Conservation (phyloP, 2,797 vertebrate species). For the Spheniscus humboldti region DNA sequence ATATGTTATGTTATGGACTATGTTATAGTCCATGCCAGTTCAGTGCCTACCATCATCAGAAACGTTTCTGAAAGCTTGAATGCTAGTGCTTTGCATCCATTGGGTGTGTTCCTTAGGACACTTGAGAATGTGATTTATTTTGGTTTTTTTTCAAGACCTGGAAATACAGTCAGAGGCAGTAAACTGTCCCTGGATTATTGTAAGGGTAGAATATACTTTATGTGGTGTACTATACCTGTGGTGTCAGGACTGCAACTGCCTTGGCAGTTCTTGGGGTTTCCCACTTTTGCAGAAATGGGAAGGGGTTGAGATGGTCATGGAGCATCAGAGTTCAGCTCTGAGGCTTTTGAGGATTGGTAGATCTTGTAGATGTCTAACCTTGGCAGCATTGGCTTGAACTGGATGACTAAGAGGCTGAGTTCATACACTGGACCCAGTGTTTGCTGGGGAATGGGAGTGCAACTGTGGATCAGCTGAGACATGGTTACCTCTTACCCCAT, state of each 20-base stretch:
- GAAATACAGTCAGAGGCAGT: background rate
- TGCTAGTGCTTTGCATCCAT: background rate
- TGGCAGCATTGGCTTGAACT: background rate
- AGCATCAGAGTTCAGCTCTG: background rate
- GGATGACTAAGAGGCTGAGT: background rate
- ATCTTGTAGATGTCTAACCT: background rate
- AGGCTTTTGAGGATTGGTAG: background rate
- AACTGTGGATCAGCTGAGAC: background rate
- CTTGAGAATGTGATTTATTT: background rate
- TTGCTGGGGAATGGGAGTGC: background rate
- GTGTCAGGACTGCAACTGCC: background rate
- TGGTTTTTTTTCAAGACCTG: background rate
- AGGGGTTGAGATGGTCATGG: background rate
- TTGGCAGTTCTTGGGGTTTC: background rate
- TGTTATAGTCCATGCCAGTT: background rate
- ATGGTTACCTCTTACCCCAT: background rate
- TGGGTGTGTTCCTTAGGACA: background rate
- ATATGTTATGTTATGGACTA: no score
- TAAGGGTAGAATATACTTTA: background rate
- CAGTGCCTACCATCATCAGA: background rate
- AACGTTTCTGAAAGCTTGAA: background rate
- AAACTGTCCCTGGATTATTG: background rate
- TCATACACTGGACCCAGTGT: background rate
- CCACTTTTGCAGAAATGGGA: background rate
- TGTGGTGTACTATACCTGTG: background rate